Percentiles rank a stretch among this genome's conserved stretches.
These are phyloP conservation scores for Cryptocephalus moraei DNA, from an alignment of 2,888 invertebrate species.

Conservation along the genomic window DNA sequence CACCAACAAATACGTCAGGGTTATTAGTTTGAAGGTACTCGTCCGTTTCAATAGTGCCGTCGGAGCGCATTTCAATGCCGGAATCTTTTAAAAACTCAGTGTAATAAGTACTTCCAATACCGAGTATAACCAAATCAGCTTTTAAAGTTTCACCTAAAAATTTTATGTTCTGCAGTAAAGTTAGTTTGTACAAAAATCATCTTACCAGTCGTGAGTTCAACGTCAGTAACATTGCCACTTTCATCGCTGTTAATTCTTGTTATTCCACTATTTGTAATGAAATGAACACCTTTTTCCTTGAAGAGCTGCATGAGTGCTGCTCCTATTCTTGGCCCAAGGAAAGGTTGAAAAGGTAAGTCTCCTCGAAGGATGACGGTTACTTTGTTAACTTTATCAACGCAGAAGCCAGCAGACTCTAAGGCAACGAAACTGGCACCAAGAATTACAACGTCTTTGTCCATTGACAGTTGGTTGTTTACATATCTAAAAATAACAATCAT, in stretches of 20 bases:
- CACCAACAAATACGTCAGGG: constrained; percentile 76
- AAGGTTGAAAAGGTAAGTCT: constrained; percentile 47
- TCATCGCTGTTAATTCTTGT: constrained; percentile 50
- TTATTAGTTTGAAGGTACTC: constrained; percentile 71
- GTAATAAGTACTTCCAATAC: constrained; percentile 72
- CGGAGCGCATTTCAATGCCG: constrained; percentile 53
- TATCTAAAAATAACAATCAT: constrained; percentile 19
- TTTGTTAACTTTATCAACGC: constrained; percentile 63
- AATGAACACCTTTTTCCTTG: constrained; percentile 66
- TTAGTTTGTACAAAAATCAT: too few relatives aligned
- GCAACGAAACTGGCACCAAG: constrained; percentile 90
- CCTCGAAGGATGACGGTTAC: constrained; percentile 73
- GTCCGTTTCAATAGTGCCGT: constrained; percentile 56
- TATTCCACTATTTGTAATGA: constrained; percentile 48
- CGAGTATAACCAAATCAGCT: constrained; percentile 76
- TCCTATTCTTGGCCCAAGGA: constrained; percentile 74
- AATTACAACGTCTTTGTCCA: constrained; percentile 70
- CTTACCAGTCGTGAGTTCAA: constrained; percentile 58
- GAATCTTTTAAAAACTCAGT: constrained; percentile 74
- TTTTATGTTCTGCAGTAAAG: too few relatives aligned
- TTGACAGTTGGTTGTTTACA: constrained; percentile 49
- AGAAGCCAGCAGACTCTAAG: constrained; percentile 78
- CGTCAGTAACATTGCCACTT: constrained; percentile 49
- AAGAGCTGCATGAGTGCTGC: constrained; percentile 60
- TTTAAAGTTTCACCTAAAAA: constrained; percentile 42